Evolutionary conservation across 1,140 invertebrate genomes (phyloP).

Genomic region (Camponotus floridanus): DNA sequence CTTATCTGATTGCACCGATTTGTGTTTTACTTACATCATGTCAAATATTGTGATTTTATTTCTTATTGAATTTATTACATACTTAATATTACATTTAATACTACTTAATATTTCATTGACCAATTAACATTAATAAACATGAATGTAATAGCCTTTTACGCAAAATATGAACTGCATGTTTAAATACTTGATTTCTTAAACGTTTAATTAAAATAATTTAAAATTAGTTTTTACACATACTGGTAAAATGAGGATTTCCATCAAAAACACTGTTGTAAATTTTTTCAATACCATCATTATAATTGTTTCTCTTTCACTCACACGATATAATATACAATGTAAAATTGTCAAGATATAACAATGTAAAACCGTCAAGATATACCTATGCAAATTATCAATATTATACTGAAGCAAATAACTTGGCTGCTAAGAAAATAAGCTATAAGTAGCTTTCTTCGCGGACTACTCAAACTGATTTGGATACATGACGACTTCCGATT

Average conservation of each 20-base stretch:
- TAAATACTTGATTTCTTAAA: neutral
- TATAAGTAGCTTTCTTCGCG: neutral
- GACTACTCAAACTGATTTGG: constrained; percentile 30
- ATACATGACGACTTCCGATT: constrained; percentile 43
- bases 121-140: neutral
- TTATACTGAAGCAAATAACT: neutral
- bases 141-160: neutral
- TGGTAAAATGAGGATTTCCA: neutral
- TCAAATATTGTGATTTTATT: neutral
- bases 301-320: neutral
- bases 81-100: constrained; percentile 1
- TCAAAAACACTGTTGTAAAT: neutral
- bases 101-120: neutral
- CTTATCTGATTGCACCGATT: neutral
- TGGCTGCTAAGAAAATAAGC: neutral
- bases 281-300: neutral
- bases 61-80: constrained; percentile 4
- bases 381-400: neutral
- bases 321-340: neutral
- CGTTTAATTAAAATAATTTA: neutral
- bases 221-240: neutral
- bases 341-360: no score
- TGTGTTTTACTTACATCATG: neutral
- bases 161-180: neutral
- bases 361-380: neutral